Evolutionary conservation across 2,113 vertebrate genomes (phyloP), one percentile per base, ranked within the genome.

Genomic region (Lepus americanus): DNA sequence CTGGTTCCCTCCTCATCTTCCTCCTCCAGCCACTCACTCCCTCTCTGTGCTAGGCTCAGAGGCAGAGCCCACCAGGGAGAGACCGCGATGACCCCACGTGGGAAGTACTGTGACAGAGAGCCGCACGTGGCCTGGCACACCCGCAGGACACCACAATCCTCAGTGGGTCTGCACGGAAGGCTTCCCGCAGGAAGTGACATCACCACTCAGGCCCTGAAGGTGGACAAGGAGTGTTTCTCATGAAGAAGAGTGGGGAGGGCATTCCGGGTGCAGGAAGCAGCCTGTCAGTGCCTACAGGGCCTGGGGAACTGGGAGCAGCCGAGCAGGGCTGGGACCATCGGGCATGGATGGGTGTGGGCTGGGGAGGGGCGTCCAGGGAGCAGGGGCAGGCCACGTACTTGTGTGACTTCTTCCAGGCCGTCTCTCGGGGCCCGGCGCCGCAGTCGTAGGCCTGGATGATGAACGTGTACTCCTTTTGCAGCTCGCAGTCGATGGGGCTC

Each of bases 361-460:
- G 55, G 55, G 66, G 22, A 29, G 14, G 39, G 69, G 31, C 5
- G 6, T 19, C 0, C 61, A 72, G 85, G 61, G 19, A 19, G 10
- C 9, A 1, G 8, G 61, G 61, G 0, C 25, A 78, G 95, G 96
- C 81, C 79, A 99, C 99, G 98, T 96, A 99, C 99, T 99, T 99
- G 98, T 99, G 99, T 25, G 99, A 99, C 98, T 99, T 99, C 96
- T 99, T 99, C 98, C 99, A 99, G 98, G 99, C 99, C 0, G 96
- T 98, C 95, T 99, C 99, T 74, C 89, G 97, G 19, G 99, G 98
- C 66, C 99, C 99, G 0, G 99, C 98, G 0, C 99, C 99, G 9
- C 99, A 99, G 94, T 99, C 99, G 0, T 99, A 99, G 53, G 99
- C 99, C 97, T 99, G 99, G 96, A 99, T 99, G 98, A 99, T 99